Evolutionary conservation across 2,888 invertebrate species (phyloP), one percentile per base, ranked within the genome.

Genomic region (Pimpla rufipes): DNA sequence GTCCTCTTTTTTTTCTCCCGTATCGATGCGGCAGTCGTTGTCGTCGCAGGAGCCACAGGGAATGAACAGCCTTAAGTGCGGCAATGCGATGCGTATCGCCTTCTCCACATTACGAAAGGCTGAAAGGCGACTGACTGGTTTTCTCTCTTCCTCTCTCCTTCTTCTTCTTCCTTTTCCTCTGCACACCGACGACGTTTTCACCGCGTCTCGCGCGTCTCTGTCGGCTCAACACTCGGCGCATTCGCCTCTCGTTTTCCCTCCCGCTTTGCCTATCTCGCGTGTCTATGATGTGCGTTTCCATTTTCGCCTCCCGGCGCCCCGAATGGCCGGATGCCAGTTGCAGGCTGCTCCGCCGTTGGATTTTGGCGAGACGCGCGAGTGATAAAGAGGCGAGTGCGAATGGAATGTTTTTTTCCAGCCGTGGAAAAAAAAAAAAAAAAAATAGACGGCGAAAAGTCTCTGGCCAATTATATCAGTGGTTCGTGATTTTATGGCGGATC

Each of bases 71-170:
- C 85, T 89, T 90, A 90, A 92, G 90, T 91, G 91, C 88, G 85
- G 88, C 89, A 88, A 86, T 85, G 88, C 90, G 91, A 92, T 91
- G 90, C 90, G 89, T 92, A 92, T 92, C 92, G 90, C 89, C 88
- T 89, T 92, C 90, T 91, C 90, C 90, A n/a, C 89, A 92, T 92
- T 92, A 92, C 89, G 87, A 88, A 87, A 87, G 79, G 80, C 52
- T 79, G 82, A 83, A 83, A 79, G 68, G 70, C 62, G 62, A 62
- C 74, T 52, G 62, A 62, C 74, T 52, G 23, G n/a, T 21, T n/a
- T 29, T 40, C 35, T 55, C 4, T 21, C 37, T 35, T n/a, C 2
- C 62, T 23, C 23, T 16, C 47, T 29, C 64, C 45, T 66, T 73
- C 52, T 18, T 42, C 16, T n/a, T n/a, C n/a, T n/a, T n/a, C n/a